These are phyloP conservation scores for Neomorphus geoffroyi DNA, from an alignment of 2,797 vertebrate species.

Conservation along the genomic window DNA sequence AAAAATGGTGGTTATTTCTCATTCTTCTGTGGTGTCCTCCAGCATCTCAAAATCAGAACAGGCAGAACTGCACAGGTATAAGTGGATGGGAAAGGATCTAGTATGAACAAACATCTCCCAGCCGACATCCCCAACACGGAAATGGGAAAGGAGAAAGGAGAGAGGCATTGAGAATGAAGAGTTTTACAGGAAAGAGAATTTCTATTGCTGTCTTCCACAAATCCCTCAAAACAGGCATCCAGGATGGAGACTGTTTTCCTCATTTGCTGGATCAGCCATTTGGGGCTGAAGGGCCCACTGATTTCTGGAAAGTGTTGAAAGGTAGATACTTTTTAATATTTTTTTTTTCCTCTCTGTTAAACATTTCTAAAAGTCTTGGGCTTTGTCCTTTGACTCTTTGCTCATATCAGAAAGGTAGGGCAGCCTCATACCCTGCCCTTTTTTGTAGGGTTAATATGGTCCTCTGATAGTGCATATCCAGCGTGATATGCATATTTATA, in stretches of 20 bases:
- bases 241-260: not conserved
- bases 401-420: not conserved
- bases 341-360: not conserved
- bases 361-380: not conserved
- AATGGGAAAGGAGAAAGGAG: not conserved
- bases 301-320: not conserved
- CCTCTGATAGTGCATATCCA: not conserved
- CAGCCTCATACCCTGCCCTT: not conserved
- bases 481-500: not conserved
- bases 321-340: not conserved
- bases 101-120: not conserved
- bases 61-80: not conserved
- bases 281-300: not conserved
- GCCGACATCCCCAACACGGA: not conserved
- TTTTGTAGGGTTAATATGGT: not conserved
- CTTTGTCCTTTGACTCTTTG: not conserved
- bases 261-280: not conserved
- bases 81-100: not conserved
- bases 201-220: not conserved
- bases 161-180: not conserved
- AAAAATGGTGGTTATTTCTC: not conserved
- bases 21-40: not conserved
- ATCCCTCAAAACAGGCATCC: not conserved
- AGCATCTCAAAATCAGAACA: not conserved
- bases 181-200: not conserved